Conservation (phyloP, 2,797 vertebrate species). For the Sarcophilus harrisii region DNA sequence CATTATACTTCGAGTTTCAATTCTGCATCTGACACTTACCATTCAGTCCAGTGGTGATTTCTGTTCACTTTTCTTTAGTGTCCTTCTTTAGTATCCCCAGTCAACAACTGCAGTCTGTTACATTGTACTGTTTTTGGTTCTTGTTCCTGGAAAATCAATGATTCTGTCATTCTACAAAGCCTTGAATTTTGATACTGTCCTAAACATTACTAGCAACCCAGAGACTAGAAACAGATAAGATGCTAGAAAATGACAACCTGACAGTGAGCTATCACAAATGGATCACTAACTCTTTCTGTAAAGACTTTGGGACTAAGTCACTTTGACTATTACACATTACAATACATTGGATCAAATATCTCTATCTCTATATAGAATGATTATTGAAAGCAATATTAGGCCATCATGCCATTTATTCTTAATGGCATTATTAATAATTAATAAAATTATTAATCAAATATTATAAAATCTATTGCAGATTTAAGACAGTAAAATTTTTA, state of each 20-base stretch:
- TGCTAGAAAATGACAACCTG: not conserved
- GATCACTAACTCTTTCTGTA: not conserved
- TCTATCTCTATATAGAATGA: constrained; percentile 51
- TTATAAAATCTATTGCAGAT: constrained; percentile 53
- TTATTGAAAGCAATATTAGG: constrained; percentile 53
- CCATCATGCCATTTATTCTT: constrained; percentile 31
- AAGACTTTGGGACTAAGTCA: not conserved
- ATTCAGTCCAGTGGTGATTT: not conserved
- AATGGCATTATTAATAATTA: too few species aligned
- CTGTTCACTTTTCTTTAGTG: not conserved
- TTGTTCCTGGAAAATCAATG: not conserved
- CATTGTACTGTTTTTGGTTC: not conserved
- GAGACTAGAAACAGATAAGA: not conserved
- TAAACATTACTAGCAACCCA: not conserved
- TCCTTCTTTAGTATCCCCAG: not conserved
- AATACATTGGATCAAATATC: constrained; percentile 7
- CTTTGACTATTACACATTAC: constrained; percentile 6
- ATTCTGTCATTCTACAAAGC: not conserved
- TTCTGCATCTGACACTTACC: too few species aligned
- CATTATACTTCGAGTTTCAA: not conserved
- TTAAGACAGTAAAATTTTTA: not conserved
- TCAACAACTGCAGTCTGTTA: not conserved
- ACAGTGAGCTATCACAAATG: not conserved
- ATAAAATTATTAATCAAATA: constrained; percentile 31
- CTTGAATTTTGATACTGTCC: not conserved